Percentiles rank a stretch among this genome's conserved stretches.
These are phyloP conservation scores for Clarias platycephalus DNA, from an alignment of 2,797 vertebrate genomes.

Conservation along the genomic window DNA sequence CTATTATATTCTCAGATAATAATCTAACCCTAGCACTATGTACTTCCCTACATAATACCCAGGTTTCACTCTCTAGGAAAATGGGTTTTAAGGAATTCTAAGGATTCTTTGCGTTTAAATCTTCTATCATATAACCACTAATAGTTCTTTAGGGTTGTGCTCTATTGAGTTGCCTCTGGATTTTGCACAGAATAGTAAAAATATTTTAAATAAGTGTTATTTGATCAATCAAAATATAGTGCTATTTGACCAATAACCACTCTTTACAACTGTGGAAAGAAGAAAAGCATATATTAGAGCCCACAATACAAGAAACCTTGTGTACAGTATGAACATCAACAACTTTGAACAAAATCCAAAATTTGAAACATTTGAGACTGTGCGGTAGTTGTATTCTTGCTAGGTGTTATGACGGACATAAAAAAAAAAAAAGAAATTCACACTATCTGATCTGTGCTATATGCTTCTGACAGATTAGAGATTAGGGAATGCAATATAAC, in stretches of 20 bases:
- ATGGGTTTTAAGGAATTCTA: neutral
- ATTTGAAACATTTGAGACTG: neutral
- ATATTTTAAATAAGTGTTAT: too few species aligned
- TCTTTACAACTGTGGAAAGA: too few species aligned
- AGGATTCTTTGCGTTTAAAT: neutral
- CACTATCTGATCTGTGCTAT: neutral
- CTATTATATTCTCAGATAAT: neutral
- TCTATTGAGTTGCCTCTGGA: neutral
- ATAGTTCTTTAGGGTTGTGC: neutral
- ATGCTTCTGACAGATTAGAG: neutral
- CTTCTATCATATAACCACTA: neutral
- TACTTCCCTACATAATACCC: neutral
- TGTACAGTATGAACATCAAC: neutral
- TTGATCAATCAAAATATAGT: too few species aligned
- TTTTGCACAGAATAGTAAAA: neutral
- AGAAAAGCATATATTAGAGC: neutral
- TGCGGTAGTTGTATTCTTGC: neutral
- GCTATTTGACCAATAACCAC: neutral
- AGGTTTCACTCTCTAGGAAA: neutral
- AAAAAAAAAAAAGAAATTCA: neutral
- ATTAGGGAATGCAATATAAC: neutral
- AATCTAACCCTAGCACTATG: too few species aligned
- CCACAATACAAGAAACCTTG: neutral
- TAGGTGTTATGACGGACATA: neutral
- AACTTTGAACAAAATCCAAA: neutral